Evolutionary conservation across 2,888 invertebrate genomes (phyloP), one percentile per base, ranked within the genome.

Genomic region (Pantelozetes paolii): DNA sequence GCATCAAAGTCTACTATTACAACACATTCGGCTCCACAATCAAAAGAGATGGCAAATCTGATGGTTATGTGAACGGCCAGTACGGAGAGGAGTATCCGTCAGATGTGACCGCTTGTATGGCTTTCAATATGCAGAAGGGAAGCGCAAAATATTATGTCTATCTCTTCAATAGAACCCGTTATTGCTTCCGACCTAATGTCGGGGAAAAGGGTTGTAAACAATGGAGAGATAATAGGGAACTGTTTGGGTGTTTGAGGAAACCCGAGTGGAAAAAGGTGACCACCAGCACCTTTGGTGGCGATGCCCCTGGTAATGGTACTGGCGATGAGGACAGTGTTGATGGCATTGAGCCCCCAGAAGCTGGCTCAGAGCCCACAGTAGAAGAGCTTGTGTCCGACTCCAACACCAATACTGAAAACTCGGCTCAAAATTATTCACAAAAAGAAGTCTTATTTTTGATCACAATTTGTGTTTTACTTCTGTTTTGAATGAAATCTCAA

Each of bases 211-310:
- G 28, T 23, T 69, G 40, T 23, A 26, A 28, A 8, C 1, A 45
- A 15, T 69, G 69, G 69, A 6, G 26, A 15, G 15, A 40, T 1
- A 69, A 69, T 23, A 23, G 8, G 2, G 45, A 69, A 45, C 69
- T 69, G 18, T 69, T 69, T 69, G 69, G 69, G 1, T 69, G 69
- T 67, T 59, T 57, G n/a, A n/a, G n/a, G n/a, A n/a, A n/a, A n/a
- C n/a, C n/a, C n/a, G n/a, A n/a, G n/a, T n/a, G n/a, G n/a, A n/a
- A n/a, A n/a, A n/a, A n/a, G n/a, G n/a, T n/a, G n/a, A n/a, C n/a
- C n/a, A n/a, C n/a, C n/a, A n/a, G n/a, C n/a, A n/a, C n/a, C n/a
- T n/a, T n/a, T n/a, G n/a, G n/a, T n/a, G n/a, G n/a, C n/a, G n/a
- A n/a, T n/a, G n/a, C n/a, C n/a, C n/a, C n/a, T n/a, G n/a, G n/a